Evolutionary conservation across 2,113 vertebrate genomes (phyloP), one percentile per base, ranked within the genome.

Genomic region (Chaetops frenatus): DNA sequence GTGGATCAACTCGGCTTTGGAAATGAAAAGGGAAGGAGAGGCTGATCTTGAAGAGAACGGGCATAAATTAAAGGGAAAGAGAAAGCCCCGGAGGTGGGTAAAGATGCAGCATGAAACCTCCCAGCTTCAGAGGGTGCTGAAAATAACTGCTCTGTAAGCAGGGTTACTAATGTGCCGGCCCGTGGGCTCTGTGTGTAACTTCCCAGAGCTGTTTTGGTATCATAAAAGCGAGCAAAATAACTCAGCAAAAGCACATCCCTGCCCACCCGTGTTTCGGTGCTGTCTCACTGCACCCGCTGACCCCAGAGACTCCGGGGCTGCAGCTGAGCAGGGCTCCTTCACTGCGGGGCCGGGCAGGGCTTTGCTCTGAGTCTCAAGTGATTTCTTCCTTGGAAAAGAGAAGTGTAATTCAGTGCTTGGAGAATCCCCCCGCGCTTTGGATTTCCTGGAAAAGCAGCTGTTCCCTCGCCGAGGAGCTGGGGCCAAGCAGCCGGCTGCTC

Each of bases 401-500:
- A 96, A 97, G 96, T 92, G 65, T 10, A 18, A 79, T 60, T 76
- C 42, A 4, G 82, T 7, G 72, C 65, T 44, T 51, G 47, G 79
- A 92, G 82, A 93, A 92, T 84, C 35, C 79, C 58, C 79, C 66
- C 4, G 1, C 0, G 4, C 25, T 67, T 15, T 16, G 81, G 89
- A 44, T 81, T 92, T 96, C 86, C 92, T 89, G 96, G 94, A 82
- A 95, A 28, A 71, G 92, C 93, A 78, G 85, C 92, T 87, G 64
- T 29, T 66, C 19, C 25, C 45, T 57, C 6, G 6, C 56, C 13
- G 54, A 60, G 69, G 81, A 78, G 72, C 57, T 5, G 25, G 12
- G 5, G 47, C 65, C 50, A 11, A 72, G 15, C 18, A 14, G 19
- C 50, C 1, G 4, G 62, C 47, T 38, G 27, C 29, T 61, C 56